Evolutionary conservation across 2,113 vertebrate species (phyloP).

Genomic region (Herpailurus yagouaroundi): DNA sequence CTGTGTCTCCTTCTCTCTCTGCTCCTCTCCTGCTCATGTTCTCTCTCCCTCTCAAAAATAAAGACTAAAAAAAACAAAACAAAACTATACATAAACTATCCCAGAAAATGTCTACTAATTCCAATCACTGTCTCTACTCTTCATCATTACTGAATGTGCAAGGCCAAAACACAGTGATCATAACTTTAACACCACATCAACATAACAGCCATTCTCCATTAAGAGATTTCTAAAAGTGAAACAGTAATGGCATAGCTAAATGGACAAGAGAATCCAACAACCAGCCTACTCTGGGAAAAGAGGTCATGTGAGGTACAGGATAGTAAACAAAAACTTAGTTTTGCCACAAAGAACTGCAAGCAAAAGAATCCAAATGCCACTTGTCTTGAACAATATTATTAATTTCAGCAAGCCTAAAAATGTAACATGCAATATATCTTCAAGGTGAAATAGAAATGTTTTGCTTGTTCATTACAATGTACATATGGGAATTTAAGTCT

Average conservation of each 20-base stretch:
- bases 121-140: neutral
- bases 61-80: too few relatives aligned
- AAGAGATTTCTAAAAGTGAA: neutral
- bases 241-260: neutral
- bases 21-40: too few relatives aligned
- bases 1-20: too few relatives aligned
- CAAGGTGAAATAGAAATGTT: neutral
- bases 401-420: constrained; percentile 3
- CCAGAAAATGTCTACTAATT: neutral
- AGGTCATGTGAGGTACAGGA: neutral
- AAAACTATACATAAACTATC: neutral
- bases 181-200: neutral
- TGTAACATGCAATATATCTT: neutral
- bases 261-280: neutral
- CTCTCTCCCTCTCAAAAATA: too few relatives aligned
- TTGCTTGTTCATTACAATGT: neutral
- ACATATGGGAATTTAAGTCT: neutral
- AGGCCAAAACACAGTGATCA: neutral
- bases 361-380: neutral
- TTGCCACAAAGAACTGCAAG: neutral
- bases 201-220: neutral
- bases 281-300: neutral
- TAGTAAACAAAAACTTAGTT: neutral
- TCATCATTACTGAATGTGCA: neutral
- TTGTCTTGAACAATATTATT: neutral